Conservation (phyloP, 2,797 vertebrate genomes). For the Hylomyscus alleni region DNA sequence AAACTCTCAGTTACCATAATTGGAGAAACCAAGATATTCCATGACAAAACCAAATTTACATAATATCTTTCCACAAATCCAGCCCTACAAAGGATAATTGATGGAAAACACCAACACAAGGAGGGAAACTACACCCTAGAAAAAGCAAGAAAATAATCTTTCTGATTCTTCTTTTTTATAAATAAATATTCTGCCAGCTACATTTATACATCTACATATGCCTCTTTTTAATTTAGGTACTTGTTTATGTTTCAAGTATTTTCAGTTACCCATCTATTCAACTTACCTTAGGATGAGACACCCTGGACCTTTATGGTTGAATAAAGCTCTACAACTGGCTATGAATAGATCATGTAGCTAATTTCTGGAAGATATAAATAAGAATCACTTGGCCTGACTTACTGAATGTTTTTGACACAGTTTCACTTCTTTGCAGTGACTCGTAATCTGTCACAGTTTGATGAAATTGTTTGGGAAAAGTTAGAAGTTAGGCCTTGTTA, state of each 20-base stretch:
- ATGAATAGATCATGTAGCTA: background rate
- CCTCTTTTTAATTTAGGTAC: constrained; percentile 50
- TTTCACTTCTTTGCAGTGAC: constrained; percentile 46
- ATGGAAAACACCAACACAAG: too few species aligned
- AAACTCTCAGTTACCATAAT: too few species aligned
- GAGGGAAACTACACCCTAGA: too few species aligned
- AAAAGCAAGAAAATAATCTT: too few species aligned
- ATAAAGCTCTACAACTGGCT: background rate
- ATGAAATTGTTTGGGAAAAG: background rate
- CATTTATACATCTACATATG: background rate
- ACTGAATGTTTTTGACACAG: constrained; percentile 19
- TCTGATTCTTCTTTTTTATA: background rate
- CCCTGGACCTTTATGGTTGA: background rate
- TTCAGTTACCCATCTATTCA: background rate
- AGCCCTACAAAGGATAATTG: too few species aligned
- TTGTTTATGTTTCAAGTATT: background rate
- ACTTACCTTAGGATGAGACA: background rate
- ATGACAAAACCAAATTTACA: too few species aligned
- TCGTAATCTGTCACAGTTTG: background rate
- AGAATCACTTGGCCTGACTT: constrained; percentile 11
- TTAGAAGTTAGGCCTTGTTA: background rate
- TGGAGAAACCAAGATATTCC: too few species aligned
- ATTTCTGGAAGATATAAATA: constrained; percentile 31
- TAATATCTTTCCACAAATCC: too few species aligned
- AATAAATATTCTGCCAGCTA: background rate